Evolutionary conservation across 1,140 invertebrate genomes (phyloP).

Genomic region (Galleria mellonella): DNA sequence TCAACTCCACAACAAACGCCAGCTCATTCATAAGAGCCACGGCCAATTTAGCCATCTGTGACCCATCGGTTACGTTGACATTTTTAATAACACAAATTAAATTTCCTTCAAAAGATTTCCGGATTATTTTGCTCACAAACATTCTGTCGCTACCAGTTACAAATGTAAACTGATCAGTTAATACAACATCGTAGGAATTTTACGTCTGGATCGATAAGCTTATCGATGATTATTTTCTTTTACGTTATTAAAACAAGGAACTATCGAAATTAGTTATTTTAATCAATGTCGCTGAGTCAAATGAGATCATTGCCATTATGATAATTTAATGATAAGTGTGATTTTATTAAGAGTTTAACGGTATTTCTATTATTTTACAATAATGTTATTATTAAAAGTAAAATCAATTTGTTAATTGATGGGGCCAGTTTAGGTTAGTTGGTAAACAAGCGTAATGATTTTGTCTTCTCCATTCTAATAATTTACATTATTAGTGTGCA

Average conservation of each 20-base stretch:
- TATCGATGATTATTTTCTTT: conserved; percentile 55
- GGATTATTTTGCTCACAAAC: conserved; percentile 11
- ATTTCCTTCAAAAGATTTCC: conserved; percentile 3
- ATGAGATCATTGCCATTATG: conserved; percentile 52
- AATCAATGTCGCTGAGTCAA: conserved; percentile 42
- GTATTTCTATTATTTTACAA: no score
- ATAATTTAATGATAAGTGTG: conserved; percentile 32
- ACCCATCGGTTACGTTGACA: conserved; percentile 8
- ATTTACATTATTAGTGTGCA: conserved; percentile 5
- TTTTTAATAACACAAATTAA: neutral
- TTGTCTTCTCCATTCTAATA: no score
- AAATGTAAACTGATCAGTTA: neutral
- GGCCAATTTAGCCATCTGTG: conserved; percentile 33
- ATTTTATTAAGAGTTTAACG: conserved; percentile 5
- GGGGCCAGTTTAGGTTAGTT: no score
- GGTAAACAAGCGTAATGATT: no score
- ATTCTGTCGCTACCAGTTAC: conserved; percentile 11
- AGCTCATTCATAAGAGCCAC: conserved; percentile 60
- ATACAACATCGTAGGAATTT: conserved; percentile 6
- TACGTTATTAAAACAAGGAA: conserved; percentile 55
- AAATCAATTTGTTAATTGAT: no score
- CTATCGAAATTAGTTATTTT: conserved; percentile 37
- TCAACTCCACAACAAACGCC: conserved; percentile 50
- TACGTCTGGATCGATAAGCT: conserved; percentile 35
- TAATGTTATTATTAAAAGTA: no score